Conservation (phyloP, 2,888 invertebrate species). For the Drosophila vallismaia region DNA sequence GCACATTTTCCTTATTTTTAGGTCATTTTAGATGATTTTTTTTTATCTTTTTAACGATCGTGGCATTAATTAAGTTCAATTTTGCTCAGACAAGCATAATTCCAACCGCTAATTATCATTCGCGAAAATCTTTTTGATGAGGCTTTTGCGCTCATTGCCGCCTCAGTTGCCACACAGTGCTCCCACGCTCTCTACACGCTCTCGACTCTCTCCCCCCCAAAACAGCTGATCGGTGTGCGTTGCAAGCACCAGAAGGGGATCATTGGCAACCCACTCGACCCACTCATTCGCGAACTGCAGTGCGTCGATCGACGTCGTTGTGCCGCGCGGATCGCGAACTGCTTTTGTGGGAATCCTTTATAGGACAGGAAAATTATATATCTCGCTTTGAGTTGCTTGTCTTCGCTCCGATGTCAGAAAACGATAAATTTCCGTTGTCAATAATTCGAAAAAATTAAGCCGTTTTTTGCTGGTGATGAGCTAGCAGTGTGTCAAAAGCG, state of each 20-base stretch:
- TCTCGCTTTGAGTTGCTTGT: constrained; percentile 16
- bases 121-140: constrained; percentile 19
- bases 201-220: constrained; percentile 1
- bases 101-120: constrained; percentile 26
- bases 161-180: background rate
- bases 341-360: constrained; percentile 6
- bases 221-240: constrained; percentile 11
- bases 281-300: constrained; percentile 29
- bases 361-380: background rate
- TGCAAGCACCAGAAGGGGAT: constrained; percentile 18
- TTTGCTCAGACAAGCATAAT: constrained; percentile 21
- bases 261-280: constrained; percentile 1
- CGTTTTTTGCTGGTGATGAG: constrained; percentile 11
- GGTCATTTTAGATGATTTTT: background rate
- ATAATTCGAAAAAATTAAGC: constrained; percentile 26
- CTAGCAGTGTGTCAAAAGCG: constrained; percentile 7
- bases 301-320: constrained; percentile 40
- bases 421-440: constrained; percentile 19
- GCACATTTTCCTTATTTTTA: background rate
- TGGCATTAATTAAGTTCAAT: constrained; percentile 11
- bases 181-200: background rate
- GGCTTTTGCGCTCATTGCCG: background rate
- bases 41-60: background rate
- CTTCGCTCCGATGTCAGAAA: constrained; percentile 1
- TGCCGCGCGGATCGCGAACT: constrained; percentile 21